Evolutionary conservation across 2,888 invertebrate species (phyloP).

Genomic region (Drosophila vallismaia): DNA sequence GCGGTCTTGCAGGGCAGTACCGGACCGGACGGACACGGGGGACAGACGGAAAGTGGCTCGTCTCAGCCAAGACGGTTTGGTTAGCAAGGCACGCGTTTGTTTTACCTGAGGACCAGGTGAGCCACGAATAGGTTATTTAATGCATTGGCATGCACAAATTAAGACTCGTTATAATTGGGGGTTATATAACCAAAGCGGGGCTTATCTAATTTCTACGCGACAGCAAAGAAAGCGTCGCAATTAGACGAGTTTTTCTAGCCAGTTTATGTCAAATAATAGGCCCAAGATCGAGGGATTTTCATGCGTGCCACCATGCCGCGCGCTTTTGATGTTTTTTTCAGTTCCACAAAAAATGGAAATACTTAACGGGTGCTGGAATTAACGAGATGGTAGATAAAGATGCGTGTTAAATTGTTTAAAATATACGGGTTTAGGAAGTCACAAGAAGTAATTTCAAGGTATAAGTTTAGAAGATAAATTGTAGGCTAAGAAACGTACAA

Average conservation of each 20-base stretch:
- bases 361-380: conserved; percentile 19
- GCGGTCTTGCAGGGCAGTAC: conserved; percentile 12
- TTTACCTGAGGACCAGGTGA: conserved; percentile 45
- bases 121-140: conserved; percentile 62
- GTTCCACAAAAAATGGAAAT: conserved; percentile 8
- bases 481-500: neutral
- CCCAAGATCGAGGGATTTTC: conserved; percentile 34
- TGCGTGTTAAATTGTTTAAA: neutral
- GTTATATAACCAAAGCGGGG: conserved; percentile 65
- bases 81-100: conserved; percentile 72
- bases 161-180: conserved; percentile 74
- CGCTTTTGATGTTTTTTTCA: conserved; percentile 28
- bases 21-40: conserved; percentile 3
- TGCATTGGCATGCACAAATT: conserved; percentile 62
- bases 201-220: conserved; percentile 63
- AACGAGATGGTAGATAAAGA: conserved; percentile 8
- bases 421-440: neutral
- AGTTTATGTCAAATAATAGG: conserved; percentile 38
- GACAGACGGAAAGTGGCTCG: conserved; percentile 12
- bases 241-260: conserved; percentile 64
- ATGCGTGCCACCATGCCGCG: conserved; percentile 29
- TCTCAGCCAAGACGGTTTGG: conserved; percentile 55
- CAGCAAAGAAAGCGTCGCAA: conserved; percentile 72
- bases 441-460: neutral
- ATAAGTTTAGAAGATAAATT: neutral